Base-by-base conservation (phyloP, 2,113 vertebrate species). In the Nansenia antarctica region DNA sequence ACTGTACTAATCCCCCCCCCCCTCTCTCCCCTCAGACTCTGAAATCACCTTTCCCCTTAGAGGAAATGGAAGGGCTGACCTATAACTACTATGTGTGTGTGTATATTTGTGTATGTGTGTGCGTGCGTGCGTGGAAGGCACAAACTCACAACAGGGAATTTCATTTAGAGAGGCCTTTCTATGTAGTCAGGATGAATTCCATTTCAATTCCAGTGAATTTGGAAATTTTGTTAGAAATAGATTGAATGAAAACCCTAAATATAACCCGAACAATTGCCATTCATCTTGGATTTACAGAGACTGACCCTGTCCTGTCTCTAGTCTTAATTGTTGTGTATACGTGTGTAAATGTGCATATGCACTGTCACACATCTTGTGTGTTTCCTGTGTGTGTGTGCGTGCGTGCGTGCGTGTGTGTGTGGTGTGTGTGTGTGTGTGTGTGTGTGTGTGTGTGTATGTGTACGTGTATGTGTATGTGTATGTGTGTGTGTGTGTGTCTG, bases 71-170 rank as follows among this genome's bases (percentile, higher is more conserved):
- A 18, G n/a, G n/a, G 5, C 18, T 34, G n/a, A 60, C n/a, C 53
- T 55, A 9, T 14, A 9, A 29, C 22, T 55, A 26, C n/a, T 6
- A n/a, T 8, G 47, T 7, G 64, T 62, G 70, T 32, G 29, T 71
- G 6, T 60, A 32, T 49, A 9, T 62, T 53, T 49, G 1, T 64
- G 53, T 71, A 62, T 72, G 64, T 49, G 61, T 61, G 58, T 72
- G 65, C 45, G 57, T 68, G 47, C 45, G 9, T 32, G 14, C 55
- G 18, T 9, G n/a, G n/a, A n/a, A n/a, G n/a, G n/a, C n/a, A n/a
- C n/a, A n/a, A n/a, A n/a, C n/a, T n/a, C 32, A 9, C 49, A 24
- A 52, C 49, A 24, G 49, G 55, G 18, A 32, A 5, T 59, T 24
- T 22, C 8, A 22, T 53, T 20, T 9, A 20, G 49, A 53, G 49